Conservation (phyloP, 2,113 vertebrate species). For the Ascaphus truei region DNA sequence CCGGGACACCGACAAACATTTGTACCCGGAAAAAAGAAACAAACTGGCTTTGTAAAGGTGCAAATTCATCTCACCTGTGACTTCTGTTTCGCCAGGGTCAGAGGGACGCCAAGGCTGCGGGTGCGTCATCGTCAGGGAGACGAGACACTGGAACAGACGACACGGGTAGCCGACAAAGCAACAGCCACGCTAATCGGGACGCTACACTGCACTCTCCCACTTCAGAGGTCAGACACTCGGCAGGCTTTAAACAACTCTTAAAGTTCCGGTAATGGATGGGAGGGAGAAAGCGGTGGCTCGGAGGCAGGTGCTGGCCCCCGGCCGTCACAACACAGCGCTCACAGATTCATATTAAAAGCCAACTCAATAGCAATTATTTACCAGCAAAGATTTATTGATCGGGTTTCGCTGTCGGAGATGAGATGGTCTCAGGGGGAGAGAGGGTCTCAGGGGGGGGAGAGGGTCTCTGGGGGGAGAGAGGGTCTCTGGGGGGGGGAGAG, state of each 20-base stretch:
- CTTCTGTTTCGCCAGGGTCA: no score
- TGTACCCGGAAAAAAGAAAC: no score
- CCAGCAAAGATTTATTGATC: slow-evolving; percentile 81
- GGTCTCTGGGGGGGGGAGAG: no score
- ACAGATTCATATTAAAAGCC: slow-evolving; percentile 82
- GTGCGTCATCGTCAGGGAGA: no score
- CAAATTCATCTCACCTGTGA: no score
- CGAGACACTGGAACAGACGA: no score
- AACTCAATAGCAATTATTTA: slow-evolving; percentile 81
- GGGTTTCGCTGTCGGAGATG: slow-evolving; percentile 55
- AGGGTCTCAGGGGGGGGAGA: slow-evolving; percentile 14
- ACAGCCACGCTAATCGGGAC: no score
- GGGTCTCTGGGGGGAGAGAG: not conserved
- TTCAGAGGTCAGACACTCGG: no score
- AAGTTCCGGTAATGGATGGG: slow-evolving; percentile 69
- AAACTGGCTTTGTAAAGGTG: no score
- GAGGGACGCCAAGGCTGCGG: no score
- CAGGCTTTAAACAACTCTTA: slow-evolving; percentile 70
- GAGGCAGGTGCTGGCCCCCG: slow-evolving; percentile 57
- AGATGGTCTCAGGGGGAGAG: slow-evolving; percentile 36
- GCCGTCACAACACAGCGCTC: slow-evolving; percentile 77
- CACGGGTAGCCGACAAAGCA: no score
- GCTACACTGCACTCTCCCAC: accelerated
- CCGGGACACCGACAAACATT: no score
- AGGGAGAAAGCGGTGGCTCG: slow-evolving; percentile 69